These are phyloP conservation scores for Pantherophis guttatus DNA, from an alignment of 2,113 vertebrate species.

Conservation along the genomic window DNA sequence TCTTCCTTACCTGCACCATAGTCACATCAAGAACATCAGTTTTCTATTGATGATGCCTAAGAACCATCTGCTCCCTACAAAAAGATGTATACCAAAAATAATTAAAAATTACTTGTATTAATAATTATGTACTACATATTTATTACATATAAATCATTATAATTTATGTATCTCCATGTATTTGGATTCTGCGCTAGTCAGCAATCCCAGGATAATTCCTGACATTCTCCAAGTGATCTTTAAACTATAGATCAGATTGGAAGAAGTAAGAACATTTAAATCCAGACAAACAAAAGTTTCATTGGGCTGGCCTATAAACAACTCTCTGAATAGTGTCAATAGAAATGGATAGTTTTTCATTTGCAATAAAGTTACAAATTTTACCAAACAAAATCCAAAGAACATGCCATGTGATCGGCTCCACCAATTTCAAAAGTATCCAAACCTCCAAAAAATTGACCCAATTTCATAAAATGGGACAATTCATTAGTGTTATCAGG, in stretches of 20 bases:
- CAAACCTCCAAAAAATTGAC: background rate
- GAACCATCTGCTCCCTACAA: background rate
- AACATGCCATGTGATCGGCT: background rate
- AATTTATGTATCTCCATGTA: background rate
- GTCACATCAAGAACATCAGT: background rate
- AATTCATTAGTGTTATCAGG: background rate
- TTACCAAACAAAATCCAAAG: background rate
- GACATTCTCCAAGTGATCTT: background rate
- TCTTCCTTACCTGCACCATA: background rate
- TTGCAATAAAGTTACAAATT: slow-evolving; percentile 7
- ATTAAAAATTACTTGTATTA: background rate
- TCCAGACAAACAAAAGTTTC: background rate
- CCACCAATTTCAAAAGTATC: background rate
- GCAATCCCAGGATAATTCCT: background rate
- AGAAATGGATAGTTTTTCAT: background rate
- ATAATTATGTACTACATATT: background rate
- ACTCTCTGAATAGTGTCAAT: background rate
- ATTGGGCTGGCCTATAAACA: background rate
- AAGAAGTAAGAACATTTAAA: background rate
- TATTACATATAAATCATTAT: background rate
- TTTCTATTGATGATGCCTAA: background rate
- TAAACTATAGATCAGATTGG: background rate
- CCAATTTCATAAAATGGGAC: background rate
- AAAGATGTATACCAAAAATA: background rate
- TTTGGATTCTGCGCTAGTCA: background rate